A percentile compares a stretch with the other conserved stretches of the same genome.
Conservation (phyloP, 2,797 vertebrate species). For the Rachycentron canadum region DNA sequence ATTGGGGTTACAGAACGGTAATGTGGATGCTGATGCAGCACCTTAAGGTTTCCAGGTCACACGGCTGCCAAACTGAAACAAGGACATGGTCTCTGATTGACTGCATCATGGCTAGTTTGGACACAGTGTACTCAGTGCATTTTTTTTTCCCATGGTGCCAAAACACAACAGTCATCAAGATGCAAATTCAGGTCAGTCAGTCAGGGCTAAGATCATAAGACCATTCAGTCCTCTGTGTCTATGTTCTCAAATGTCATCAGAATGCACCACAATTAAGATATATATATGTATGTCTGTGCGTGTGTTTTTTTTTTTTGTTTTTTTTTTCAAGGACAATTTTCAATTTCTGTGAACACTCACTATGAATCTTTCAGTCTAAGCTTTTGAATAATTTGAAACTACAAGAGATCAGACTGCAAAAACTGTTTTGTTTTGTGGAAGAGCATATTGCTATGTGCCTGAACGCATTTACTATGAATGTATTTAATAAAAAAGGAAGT, state of each 20-base stretch:
- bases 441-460: background rate
- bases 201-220: constrained; percentile 50
- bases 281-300: background rate
- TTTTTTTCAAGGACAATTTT: background rate
- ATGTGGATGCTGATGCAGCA: constrained; percentile 77
- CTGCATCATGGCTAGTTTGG: constrained; percentile 66
- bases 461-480: constrained; percentile 11
- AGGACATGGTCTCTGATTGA: constrained; percentile 65
- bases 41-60: constrained; percentile 74
- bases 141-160: constrained; percentile 33
- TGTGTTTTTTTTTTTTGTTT: too few relatives aligned
- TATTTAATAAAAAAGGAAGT: constrained; percentile 10
- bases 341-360: constrained; percentile 29
- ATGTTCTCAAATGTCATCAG: constrained; percentile 41
- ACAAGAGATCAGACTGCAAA: constrained; percentile 21
- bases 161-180: constrained; percentile 75
- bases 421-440: constrained; percentile 9
- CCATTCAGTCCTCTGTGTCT: constrained; percentile 38
- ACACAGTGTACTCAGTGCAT: constrained; percentile 55
- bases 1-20: constrained; percentile 77
- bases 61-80: constrained; percentile 69
- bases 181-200: constrained; percentile 68
- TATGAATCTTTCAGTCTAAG: constrained; percentile 35
- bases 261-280: constrained; percentile 1
- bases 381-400: constrained; percentile 40